Evolutionary conservation across 2,797 vertebrate genomes (phyloP).

Genomic region (Rhabdomys pumilio): DNA sequence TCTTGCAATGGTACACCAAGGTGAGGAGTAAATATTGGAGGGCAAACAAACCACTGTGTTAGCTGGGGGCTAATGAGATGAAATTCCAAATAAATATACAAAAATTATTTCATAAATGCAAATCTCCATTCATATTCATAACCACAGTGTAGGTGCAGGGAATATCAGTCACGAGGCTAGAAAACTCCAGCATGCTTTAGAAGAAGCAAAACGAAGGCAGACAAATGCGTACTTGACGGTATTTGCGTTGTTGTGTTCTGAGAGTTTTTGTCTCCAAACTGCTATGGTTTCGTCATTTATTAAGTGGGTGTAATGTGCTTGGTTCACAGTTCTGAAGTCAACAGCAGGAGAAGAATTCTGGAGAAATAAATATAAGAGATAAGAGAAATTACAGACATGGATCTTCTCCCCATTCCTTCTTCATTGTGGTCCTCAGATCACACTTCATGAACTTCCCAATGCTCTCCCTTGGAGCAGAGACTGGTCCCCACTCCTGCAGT

Average conservation of each 20-base stretch:
- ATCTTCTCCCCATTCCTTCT: constrained; percentile 56
- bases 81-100: not conserved
- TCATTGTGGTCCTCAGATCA: not conserved
- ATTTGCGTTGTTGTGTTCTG: constrained; percentile 94
- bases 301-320: constrained; percentile 93
- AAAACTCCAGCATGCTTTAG: not conserved
- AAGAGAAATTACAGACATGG: constrained; percentile 73
- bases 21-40: not conserved
- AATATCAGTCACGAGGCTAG: not conserved
- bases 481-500: accelerated
- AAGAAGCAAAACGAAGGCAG: constrained; percentile 59
- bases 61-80: not conserved
- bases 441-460: not conserved
- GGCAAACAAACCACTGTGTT: not conserved
- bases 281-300: constrained; percentile 96
- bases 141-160: not conserved
- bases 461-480: not conserved
- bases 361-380: constrained; percentile 84
- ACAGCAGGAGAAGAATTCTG: constrained; percentile 93
- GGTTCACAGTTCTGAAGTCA: constrained; percentile 95
- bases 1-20: not conserved
- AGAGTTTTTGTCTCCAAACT: constrained; percentile 95
- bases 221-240: constrained; percentile 94
- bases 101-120: not conserved
- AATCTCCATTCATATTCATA: constrained; percentile 40